Base-by-base conservation (phyloP, 1,140 invertebrate species). In the Meteorus sp. region DNA sequence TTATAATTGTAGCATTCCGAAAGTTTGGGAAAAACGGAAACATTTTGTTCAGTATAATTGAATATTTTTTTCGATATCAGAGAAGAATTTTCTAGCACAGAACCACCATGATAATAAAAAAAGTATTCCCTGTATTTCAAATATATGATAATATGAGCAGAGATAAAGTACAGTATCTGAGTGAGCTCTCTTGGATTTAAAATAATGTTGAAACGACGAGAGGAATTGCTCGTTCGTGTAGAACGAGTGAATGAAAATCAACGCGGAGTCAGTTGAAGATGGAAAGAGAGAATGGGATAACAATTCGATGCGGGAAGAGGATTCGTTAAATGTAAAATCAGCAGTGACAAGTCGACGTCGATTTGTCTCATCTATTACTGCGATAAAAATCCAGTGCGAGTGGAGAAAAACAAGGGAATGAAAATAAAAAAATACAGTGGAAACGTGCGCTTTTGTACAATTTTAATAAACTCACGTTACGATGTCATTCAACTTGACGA, bases 181-280 rank as follows among this genome's bases (percentile, higher is more conserved):
- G 4, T 20, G 6, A 19, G 13, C 15, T 43, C 1, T 43, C 2
- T 33, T 15, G 17, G 17, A 39, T 39, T 15, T 39, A 39, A 13
- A 27, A 48, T 27, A 17, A 52, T 15, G 37, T 29, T 48, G 17
- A 17, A 9, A 17, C 2, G 3, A 33, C 20, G 23, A 51, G 15
- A 33, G 27, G 43, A 53, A 53, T 41, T 20, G 35, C 19, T 52
- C 15, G 47, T 33, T 50, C 47, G 47, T 39, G 41, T 44, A 31
- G 35, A 19, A 31, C 50, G 20, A 52, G 29, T n/a, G 31, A 52
- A 19, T 52, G 50, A 52, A 53, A 51, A 53, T 53, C n/a, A 53
- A 53, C 35, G 37, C 7, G 45, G 19, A 22, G 23, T 44, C 8
- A 20, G 17, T 17, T 22, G 8, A 20, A 13, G 23, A 20, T 6